Conservation (phyloP, 2,797 vertebrate species). For the Phataginus tricuspis region DNA sequence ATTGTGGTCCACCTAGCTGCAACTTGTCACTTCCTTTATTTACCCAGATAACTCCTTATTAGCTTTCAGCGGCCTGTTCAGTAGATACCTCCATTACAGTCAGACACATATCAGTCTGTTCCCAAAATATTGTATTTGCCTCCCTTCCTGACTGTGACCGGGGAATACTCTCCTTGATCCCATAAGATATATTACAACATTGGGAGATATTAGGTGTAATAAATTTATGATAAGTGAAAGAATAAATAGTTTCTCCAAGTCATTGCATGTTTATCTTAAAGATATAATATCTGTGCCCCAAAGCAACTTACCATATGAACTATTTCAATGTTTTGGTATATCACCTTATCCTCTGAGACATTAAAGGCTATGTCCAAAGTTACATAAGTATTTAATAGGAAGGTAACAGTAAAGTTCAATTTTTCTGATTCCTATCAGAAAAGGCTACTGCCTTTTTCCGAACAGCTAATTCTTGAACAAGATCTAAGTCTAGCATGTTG, state of each 20-base stretch:
- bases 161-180: background rate
- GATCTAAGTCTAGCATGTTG: background rate
- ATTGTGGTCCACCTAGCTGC: background rate
- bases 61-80: background rate
- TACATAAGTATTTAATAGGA: background rate
- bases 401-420: background rate
- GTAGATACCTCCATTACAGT: background rate
- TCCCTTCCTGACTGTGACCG: background rate
- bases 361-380: background rate
- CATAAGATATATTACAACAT: background rate
- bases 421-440: constrained; percentile 17
- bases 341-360: background rate
- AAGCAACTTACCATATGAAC: background rate
- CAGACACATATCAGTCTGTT: background rate
- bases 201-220: background rate
- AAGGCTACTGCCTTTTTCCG: background rate
- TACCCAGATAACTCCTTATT: background rate
- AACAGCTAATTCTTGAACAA: background rate
- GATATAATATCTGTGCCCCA: background rate
- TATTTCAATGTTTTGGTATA: background rate
- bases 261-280: background rate
- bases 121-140: background rate
- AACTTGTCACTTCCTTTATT: background rate
- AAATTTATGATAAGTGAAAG: background rate
- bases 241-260: background rate